Evolutionary conservation across 2,797 vertebrate genomes (phyloP).

Genomic region (Pteronotus mesoamericanus): DNA sequence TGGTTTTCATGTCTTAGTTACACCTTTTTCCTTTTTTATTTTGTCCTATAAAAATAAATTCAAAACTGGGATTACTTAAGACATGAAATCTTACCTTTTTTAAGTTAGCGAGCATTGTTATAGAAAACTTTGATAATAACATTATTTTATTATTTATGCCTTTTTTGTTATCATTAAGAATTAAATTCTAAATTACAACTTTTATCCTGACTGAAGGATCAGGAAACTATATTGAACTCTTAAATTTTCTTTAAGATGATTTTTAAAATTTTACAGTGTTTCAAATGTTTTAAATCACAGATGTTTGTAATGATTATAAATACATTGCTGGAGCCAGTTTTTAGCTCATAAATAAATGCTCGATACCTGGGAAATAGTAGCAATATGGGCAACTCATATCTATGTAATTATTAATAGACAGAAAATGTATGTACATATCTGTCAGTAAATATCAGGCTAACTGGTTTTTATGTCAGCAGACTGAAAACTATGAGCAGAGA

Average conservation of each 20-base stretch:
- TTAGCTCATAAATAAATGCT: background rate
- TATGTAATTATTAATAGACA: conserved; percentile 48
- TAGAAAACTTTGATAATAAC: conserved; percentile 4
- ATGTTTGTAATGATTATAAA: conserved; percentile 18
- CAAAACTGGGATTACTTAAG: conserved; percentile 13
- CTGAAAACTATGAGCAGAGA: conserved; percentile 90
- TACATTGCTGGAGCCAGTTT: background rate
- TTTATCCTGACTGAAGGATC: conserved; percentile 27
- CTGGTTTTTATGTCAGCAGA: conserved; percentile 87
- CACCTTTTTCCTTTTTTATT: background rate
- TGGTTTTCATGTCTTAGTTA: conserved; percentile 24
- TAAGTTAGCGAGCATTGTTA: conserved; percentile 27
- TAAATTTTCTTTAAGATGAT: conserved; percentile 31
- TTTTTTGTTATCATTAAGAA: conserved; percentile 23
- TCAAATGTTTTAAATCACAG: conserved; percentile 26
- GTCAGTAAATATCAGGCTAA: conserved; percentile 65
- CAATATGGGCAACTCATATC: background rate
- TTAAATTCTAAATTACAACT: conserved; percentile 35
- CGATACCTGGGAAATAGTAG: conserved; percentile 24
- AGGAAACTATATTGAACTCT: conserved; percentile 21
- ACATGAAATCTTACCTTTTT: conserved; percentile 22
- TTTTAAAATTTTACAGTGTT: background rate
- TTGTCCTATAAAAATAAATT: conserved; percentile 40
- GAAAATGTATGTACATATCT: conserved; percentile 40
- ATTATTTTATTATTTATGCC: conserved; percentile 15